These are phyloP conservation scores for Pollimyrus isidori DNA, from an alignment of 2,113 vertebrate genomes.

Conservation along the genomic window DNA sequence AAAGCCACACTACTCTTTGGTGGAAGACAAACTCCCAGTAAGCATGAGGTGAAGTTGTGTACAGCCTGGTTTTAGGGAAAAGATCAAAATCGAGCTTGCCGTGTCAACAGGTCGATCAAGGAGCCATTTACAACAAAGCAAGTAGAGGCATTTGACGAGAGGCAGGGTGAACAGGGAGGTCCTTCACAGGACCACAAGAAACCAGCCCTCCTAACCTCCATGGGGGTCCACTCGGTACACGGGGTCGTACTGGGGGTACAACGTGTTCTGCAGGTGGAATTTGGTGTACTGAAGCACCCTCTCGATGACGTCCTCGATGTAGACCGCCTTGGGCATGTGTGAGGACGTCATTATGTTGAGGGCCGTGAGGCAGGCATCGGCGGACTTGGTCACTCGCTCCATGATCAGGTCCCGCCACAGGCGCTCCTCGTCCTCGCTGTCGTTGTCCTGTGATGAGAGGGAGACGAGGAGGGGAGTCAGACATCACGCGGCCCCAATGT, in stretches of 20 bases:
- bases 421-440: slow-evolving; percentile 90
- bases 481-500: neutral
- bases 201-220: slow-evolving; percentile 66
- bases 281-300: slow-evolving; percentile 94
- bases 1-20: neutral
- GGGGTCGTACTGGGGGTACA: slow-evolving; percentile 97
- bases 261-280: slow-evolving; percentile 94
- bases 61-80: neutral
- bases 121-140: neutral
- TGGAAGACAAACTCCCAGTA: neutral
- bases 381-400: slow-evolving; percentile 95
- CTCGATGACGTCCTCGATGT: slow-evolving; percentile 96
- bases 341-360: slow-evolving; percentile 93
- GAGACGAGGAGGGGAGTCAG: neutral
- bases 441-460: slow-evolving; percentile 71
- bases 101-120: neutral
- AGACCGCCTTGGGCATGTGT: slow-evolving; percentile 95
- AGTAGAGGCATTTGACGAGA: neutral
- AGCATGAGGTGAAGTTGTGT: neutral
- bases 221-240: slow-evolving; percentile 83
- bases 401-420: slow-evolving; percentile 96
- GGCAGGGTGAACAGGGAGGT: neutral
- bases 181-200: neutral
- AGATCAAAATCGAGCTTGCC: neutral
- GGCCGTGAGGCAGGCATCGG: slow-evolving; percentile 90